These are phyloP conservation scores for Tetramorium alpestre DNA, from an alignment of 1,140 invertebrate species.

Conservation along the genomic window DNA sequence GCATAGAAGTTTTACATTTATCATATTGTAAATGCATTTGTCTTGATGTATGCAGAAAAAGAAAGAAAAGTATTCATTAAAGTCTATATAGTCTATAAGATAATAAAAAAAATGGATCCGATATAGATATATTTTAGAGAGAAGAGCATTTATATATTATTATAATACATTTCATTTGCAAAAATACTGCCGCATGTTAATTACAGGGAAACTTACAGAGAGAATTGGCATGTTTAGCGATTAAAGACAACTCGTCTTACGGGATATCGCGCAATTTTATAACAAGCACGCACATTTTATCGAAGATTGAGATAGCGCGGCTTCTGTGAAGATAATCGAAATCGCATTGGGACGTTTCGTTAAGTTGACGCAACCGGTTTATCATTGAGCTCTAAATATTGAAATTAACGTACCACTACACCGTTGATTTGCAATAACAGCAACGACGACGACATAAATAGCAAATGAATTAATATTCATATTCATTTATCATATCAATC, in stretches of 20 bases:
- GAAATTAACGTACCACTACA: neutral
- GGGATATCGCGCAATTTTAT: neutral
- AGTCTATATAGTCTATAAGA: no score
- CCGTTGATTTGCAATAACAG: neutral
- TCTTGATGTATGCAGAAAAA: neutral
- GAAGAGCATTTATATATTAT: no score
- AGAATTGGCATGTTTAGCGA: neutral
- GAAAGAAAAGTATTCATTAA: no score
- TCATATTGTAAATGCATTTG: slow-evolving; percentile 1
- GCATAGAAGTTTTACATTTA: slow-evolving; percentile 21
- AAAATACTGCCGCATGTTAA: neutral
- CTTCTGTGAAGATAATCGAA: slow-evolving; percentile 48
- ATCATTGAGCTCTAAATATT: neutral
- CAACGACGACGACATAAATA: neutral
- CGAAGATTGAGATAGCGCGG: slow-evolving; percentile 3
- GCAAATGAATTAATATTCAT: neutral
- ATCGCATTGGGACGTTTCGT: neutral
- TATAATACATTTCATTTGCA: neutral
- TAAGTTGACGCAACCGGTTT: neutral
- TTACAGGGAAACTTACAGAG: neutral
- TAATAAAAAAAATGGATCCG: no score
- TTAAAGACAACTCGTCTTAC: neutral
- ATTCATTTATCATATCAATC: neutral
- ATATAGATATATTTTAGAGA: neutral
- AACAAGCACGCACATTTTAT: slow-evolving; percentile 37